Evolutionary conservation across 2,888 invertebrate species (phyloP).

Genomic region (Brassicogethes aeneus): DNA sequence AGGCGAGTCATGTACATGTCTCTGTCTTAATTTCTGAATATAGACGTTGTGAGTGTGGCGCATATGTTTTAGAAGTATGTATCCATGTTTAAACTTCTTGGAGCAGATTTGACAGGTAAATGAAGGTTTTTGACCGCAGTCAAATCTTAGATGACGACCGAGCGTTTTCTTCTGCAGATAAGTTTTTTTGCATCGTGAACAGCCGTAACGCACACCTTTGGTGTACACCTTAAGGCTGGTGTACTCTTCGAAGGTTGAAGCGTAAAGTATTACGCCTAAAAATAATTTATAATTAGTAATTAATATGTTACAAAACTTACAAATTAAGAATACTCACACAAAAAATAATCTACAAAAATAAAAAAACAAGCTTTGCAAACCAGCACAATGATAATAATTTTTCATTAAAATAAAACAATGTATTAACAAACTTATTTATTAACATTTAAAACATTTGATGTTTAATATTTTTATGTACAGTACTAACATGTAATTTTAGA

Average conservation of each 20-base stretch:
- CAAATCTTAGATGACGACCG: slow-evolving; percentile 19
- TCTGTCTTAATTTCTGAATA: slow-evolving; percentile 22
- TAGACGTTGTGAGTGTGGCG: slow-evolving; percentile 22
- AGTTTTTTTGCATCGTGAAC: slow-evolving; percentile 12
- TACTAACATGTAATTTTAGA: slow-evolving; percentile 63
- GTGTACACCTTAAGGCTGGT: slow-evolving; percentile 27
- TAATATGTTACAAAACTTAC: background rate
- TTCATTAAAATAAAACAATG: slow-evolving; percentile 2
- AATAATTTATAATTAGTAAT: slow-evolving; percentile 9
- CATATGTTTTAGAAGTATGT: slow-evolving; percentile 23
- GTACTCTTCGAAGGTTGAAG: slow-evolving; percentile 31
- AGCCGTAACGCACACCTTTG: slow-evolving; percentile 22
- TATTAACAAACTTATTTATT: too few species aligned
- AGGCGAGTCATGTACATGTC: slow-evolving; percentile 5
- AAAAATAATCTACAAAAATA: background rate
- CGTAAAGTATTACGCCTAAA: slow-evolving; percentile 28
- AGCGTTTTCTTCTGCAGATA: slow-evolving; percentile 27
- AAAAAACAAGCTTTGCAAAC: background rate
- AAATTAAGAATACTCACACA: slow-evolving; percentile 1
- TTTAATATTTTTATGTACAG: too few species aligned
- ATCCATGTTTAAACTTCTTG: slow-evolving; percentile 24
- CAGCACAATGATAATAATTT: background rate
- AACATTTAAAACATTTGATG: too few species aligned
- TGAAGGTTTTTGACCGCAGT: slow-evolving; percentile 24
- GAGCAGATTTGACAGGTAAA: slow-evolving; percentile 24